These are phyloP conservation scores for Neodon shergylaensis DNA, from an alignment of 2,113 vertebrate species.

Conservation along the genomic window DNA sequence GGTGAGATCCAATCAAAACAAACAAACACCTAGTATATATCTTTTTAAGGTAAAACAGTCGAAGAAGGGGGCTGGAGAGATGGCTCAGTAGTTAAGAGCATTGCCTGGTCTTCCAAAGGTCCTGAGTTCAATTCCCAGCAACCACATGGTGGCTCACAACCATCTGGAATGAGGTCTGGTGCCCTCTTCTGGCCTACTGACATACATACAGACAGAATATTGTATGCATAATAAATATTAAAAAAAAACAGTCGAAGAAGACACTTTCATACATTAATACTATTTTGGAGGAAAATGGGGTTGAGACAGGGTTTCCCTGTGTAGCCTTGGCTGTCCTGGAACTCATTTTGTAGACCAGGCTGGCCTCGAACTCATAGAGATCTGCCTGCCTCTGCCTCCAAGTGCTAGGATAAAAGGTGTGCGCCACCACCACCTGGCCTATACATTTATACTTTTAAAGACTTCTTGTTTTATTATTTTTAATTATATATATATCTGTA, in stretches of 20 bases:
- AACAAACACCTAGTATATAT: background rate
- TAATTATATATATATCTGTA: background rate
- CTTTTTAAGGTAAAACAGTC: background rate
- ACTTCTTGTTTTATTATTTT: background rate
- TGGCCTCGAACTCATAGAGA: background rate
- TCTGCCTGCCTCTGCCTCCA: background rate
- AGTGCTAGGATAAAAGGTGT: background rate
- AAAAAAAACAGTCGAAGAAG: background rate
- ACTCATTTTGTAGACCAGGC: background rate
- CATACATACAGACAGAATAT: too few relatives aligned
- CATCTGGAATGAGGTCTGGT: too few relatives aligned
- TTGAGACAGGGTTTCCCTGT: background rate
- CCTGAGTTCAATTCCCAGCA: too few relatives aligned
- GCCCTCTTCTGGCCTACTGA: too few relatives aligned
- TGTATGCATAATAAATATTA: too few relatives aligned
- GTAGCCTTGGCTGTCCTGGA: background rate
- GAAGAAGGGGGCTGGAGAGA: too few relatives aligned
- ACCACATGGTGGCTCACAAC: too few relatives aligned
- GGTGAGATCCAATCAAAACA: background rate
- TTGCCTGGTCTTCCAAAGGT: too few relatives aligned
- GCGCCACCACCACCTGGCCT: background rate
- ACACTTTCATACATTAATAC: background rate
- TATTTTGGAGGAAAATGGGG: background rate
- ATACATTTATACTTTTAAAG: background rate
- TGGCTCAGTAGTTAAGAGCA: too few relatives aligned